Evolutionary conservation across 2,888 invertebrate genomes (phyloP).

Genomic region (Celastrina argiolus): DNA sequence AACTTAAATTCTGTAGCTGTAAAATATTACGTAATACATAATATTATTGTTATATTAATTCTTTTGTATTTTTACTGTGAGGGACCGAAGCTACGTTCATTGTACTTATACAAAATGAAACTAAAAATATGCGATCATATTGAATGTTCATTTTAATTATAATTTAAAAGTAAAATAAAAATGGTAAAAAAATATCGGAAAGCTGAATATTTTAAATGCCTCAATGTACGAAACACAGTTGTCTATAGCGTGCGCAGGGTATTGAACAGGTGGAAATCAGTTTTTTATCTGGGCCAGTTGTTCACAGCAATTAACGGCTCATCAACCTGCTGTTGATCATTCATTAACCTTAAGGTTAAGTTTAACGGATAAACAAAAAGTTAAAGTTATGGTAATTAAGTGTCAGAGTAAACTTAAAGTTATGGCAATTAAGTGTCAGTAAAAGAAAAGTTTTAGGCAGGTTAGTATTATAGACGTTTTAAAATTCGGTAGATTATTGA

Average conservation of each 20-base stretch:
- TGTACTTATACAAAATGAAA: too few species aligned
- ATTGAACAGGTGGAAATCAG: conserved; percentile 61
- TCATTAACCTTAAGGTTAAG: conserved; percentile 29
- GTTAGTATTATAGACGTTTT: neutral
- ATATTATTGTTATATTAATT: too few species aligned
- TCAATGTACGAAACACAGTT: neutral
- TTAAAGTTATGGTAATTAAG: neutral
- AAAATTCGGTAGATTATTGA: too few species aligned
- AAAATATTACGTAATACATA: too few species aligned
- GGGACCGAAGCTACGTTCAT: too few species aligned
- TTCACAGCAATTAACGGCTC: conserved; percentile 59
- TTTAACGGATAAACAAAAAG: neutral
- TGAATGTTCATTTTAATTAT: too few species aligned
- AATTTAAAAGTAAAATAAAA: too few species aligned
- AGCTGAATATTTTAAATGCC: too few species aligned
- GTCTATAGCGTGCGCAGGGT: conserved; percentile 24
- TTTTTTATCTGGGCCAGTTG: conserved; percentile 56
- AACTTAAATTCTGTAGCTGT: too few species aligned
- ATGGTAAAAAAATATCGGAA: too few species aligned
- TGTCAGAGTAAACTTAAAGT: neutral
- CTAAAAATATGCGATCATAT: too few species aligned
- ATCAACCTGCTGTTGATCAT: conserved; percentile 61
- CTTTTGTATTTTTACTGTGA: too few species aligned
- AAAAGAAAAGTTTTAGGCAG: neutral
- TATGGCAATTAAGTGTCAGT: neutral